These are phyloP conservation scores for Saxicola maurus DNA, from an alignment of 2,797 vertebrate genomes.

Conservation along the genomic window DNA sequence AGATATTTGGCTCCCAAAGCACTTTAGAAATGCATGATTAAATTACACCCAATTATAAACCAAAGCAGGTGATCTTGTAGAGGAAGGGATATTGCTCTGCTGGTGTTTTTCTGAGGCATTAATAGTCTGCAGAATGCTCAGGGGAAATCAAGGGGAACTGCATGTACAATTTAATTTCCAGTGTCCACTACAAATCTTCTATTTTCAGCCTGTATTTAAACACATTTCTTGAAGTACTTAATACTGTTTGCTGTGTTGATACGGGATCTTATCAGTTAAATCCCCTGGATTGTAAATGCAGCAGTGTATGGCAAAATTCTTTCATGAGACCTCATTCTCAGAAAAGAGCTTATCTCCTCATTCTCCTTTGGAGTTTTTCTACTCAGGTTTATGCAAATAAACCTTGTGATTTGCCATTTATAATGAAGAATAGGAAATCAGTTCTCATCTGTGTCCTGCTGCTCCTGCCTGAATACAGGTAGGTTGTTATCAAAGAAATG, in stretches of 20 bases:
- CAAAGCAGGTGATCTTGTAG: conserved; percentile 21
- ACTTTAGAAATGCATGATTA: conserved; percentile 38
- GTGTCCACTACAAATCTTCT: not conserved
- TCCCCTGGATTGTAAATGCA: not conserved
- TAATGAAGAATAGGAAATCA: not conserved
- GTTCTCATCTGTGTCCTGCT: not conserved
- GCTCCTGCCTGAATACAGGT: not conserved
- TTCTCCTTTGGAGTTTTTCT: not conserved
- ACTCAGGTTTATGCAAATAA: not conserved
- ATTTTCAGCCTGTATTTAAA: not conserved
- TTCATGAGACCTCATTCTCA: not conserved
- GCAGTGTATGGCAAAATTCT: not conserved
- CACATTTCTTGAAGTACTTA: not conserved
- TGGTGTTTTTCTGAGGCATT: not conserved
- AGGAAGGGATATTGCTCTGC: not conserved
- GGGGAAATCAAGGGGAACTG: not conserved
- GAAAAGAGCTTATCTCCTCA: not conserved
- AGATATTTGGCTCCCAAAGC: conserved; percentile 11
- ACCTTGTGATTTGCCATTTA: not conserved
- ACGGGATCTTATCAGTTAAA: not conserved
- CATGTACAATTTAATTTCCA: not conserved
- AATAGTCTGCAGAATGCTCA: not conserved
- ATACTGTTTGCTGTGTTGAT: not conserved
- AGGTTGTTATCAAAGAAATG: not conserved
- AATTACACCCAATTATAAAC: conserved; percentile 45